Base-by-base conservation (phyloP, 2,113 vertebrate species). In the Melanotaenia duboulayi region DNA sequence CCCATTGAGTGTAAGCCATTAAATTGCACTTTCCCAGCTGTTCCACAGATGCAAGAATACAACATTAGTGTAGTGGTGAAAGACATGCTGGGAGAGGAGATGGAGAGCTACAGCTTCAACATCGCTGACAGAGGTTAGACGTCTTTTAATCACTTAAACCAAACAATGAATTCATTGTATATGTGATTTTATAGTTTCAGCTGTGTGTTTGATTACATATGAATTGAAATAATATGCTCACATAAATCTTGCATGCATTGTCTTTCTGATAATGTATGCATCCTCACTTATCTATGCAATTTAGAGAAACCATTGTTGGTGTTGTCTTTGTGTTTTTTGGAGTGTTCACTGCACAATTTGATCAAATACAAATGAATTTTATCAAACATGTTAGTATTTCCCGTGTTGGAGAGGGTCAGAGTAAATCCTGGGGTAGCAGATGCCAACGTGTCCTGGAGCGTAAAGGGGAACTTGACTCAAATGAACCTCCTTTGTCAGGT, bases 111-210 rank as follows among this genome's bases (percentile, higher is more conserved):
- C 70, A 73, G 65, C 50, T 93, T 92, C 78, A 89, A 76, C 60
- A 71, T 92, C 74, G 83, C 76, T 55, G 79, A 92, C n/a, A 85
- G 87, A 80, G 90, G 92, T 92, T 20, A 37, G 58, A 46, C 20
- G 62, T 77, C 58, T 50, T 16, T 2, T 16, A 11, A 32, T 32
- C 23, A 40, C 60, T 17, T 13, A 0, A 49, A 28, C 13, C n/a
- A 16, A 52, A 56, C 42, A 40, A 19, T 0, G 17, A 32, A 46
- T 25, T 8, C 10, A 25, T 42, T 46, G 16, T 24, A 8, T 24
- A 14, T 48, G 14, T 23, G 20, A 7, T 44, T 28, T 2, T 23
- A 52, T 20, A 37, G 17, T 24, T 65, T 62, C 1, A n/a, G 11
- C 64, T 44, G 0, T 37, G 11, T 24, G n/a, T 49, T 65, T 42